A percentile compares a stretch with the other conserved stretches of the same genome.
These are phyloP conservation scores for Microctenopoma stevenorrisi DNA, from an alignment of 2,797 vertebrate genomes.

Conservation along the genomic window DNA sequence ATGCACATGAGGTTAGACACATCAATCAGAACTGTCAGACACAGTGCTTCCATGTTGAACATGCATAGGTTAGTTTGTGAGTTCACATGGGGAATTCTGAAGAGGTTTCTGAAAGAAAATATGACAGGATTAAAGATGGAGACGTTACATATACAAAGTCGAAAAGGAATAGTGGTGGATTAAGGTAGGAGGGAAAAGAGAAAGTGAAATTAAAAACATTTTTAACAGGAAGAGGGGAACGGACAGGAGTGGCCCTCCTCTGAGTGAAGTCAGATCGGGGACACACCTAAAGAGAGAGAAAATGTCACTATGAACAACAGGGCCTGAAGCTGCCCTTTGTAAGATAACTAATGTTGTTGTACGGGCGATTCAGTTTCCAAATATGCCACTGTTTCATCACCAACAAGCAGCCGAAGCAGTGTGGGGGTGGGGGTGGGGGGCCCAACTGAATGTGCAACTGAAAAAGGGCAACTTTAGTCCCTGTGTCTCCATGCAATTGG, in stretches of 20 bases:
- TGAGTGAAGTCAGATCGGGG: constrained; percentile 20
- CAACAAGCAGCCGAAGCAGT: neutral
- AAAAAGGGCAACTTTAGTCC: constrained; percentile 49
- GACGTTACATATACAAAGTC: constrained; percentile 13
- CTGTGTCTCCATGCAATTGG: constrained; percentile 47
- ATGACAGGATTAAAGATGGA: constrained; percentile 44
- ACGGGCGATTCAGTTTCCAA: neutral
- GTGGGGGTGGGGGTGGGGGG: neutral
- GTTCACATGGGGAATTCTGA: constrained; percentile 20
- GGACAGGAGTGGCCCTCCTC: constrained; percentile 7
- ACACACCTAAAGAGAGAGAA: constrained; percentile 52
- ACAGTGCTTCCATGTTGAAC: constrained; percentile 24
- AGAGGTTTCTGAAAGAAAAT: constrained; percentile 61
- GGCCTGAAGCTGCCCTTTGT: constrained; percentile 52
- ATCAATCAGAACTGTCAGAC: constrained; percentile 14
- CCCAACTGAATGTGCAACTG: neutral
- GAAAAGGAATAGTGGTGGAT: constrained; percentile 11
- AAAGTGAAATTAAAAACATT: constrained; percentile 11
- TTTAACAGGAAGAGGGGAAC: constrained; percentile 17
- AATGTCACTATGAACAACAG: constrained; percentile 22
- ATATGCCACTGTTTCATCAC: neutral
- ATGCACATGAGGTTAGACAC: constrained; percentile 40
- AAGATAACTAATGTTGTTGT: neutral
- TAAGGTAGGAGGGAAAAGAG: neutral
- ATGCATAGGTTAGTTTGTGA: constrained; percentile 40